Base-by-base conservation (phyloP, 2,797 vertebrate genomes). In the Fundulus diaphanus region DNA sequence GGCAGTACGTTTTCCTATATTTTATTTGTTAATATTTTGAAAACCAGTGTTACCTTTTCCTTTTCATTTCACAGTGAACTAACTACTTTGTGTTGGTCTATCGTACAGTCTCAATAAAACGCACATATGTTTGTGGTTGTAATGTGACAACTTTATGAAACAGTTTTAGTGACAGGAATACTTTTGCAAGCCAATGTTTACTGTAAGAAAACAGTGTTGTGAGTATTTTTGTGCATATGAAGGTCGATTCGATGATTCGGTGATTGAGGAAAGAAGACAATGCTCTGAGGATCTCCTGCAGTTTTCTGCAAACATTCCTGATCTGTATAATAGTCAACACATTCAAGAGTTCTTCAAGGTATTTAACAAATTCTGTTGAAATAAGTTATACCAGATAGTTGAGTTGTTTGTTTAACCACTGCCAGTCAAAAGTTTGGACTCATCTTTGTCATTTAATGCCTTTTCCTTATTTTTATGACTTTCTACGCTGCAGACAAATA, bases 321-420 rank as follows among this genome's bases (percentile, higher is more conserved):
- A 95, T 83, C 96, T 99, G 35, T 98, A 97, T 83, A 97, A 95
- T 85, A 99, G 98, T 87, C 96, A 93, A 76, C 96, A 99, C 82
- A 95, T 99, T 68, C 96, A 97, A 89, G 98, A 98, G 37, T 99
- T 99, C 89, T 99, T 99, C 91, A 97, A 98, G 98, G 98, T 99
- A 89, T 6, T 18, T 0, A 37, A 37, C 71, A 48, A 49, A 37
- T 5, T 22, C 5, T 12, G 40, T 37, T 69, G 16, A 79, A 51
- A 42, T 24, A 74, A 48, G 35, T 5, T 15, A 40, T 12, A 0
- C 0, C 59, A 35, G 1, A 63, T 1, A 69, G 27, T 46, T 3
- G 1, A 27, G 13, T 7, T 1, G 49, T 52, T 65, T 31, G 3
- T 37, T 31, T 71, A 4, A n/a, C n/a, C n/a, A n/a, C n/a, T n/a